phyloP scores from a whole-genome alignment of 2,888 invertebrate genomes.

The Heliconius aoede region DNA sequence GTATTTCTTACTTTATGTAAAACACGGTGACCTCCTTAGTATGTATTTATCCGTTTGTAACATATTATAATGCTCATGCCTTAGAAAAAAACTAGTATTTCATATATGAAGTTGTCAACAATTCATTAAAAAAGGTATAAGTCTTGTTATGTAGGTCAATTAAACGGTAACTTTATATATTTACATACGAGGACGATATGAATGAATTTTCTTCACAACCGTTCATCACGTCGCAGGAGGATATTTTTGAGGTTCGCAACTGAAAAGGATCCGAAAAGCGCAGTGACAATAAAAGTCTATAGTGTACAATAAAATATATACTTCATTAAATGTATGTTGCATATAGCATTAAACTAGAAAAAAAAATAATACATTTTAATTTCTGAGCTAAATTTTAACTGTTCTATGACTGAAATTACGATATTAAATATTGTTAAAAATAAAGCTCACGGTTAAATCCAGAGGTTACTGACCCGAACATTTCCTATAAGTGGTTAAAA shows the following conservation, averaged over 20 bases:
- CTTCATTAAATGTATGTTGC: no score
- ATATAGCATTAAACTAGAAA: no score
- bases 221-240: no score
- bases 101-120: background rate
- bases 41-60: background rate
- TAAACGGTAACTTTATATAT: background rate
- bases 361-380: no score
- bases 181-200: background rate
- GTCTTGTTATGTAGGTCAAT: background rate
- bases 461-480: constrained; percentile 6
- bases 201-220: background rate
- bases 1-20: constrained; percentile 3
- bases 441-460: background rate
- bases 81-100: background rate
- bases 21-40: background rate
- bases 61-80: background rate
- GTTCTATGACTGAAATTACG: no score
- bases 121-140: background rate
- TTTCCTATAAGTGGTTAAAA: constrained; percentile 2
- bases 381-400: no score
- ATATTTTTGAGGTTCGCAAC: no score
- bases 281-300: no score
- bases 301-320: no score
- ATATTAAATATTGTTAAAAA: no score
- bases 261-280: no score